Conservation (phyloP, 2,888 invertebrate genomes). For the Drosophila helvetica region DNA sequence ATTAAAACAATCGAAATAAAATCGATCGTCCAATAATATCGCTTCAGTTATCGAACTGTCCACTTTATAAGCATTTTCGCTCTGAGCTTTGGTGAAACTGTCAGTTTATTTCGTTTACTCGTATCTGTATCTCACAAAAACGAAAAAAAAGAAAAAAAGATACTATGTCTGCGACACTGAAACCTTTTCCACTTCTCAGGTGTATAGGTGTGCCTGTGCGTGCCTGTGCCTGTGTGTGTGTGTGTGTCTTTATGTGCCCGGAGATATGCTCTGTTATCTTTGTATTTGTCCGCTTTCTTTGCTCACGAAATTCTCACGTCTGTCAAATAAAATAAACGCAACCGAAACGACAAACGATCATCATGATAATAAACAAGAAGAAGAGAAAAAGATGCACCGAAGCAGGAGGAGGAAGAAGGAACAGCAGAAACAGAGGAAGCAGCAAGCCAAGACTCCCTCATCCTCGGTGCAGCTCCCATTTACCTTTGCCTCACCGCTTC, state of each 20-base stretch:
- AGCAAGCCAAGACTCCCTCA: slow-evolving; percentile 3
- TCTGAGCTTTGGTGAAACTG: background rate
- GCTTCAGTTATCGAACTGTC: too few relatives aligned
- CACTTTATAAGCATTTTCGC: too few relatives aligned
- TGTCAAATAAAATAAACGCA: slow-evolving; percentile 51
- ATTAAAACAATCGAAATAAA: too few relatives aligned
- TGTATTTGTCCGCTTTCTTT: slow-evolving; percentile 60
- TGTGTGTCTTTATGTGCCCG: slow-evolving; percentile 16
- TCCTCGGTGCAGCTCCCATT: slow-evolving; percentile 4
- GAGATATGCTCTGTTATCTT: slow-evolving; percentile 71
- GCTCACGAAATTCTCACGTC: slow-evolving; percentile 74
- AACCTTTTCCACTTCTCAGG: slow-evolving; percentile 16
- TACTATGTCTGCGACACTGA: slow-evolving; percentile 27
- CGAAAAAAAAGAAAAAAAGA: slow-evolving; percentile 8
- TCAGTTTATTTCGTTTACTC: background rate
- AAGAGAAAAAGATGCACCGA: background rate
- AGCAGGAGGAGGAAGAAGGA: background rate
- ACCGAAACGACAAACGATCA: slow-evolving; percentile 29
- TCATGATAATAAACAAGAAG: slow-evolving; percentile 19
- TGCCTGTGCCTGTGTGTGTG: slow-evolving; percentile 9
- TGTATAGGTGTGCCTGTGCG: slow-evolving; percentile 14
- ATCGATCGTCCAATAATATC: too few relatives aligned
- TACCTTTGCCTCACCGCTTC: background rate
- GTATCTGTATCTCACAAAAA: background rate
- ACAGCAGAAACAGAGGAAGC: background rate